A percentile compares a stretch with the other conserved stretches of the same genome.
These are phyloP conservation scores for Bilobella aurantiaca DNA, from an alignment of 1,140 invertebrate species.

Conservation along the genomic window DNA sequence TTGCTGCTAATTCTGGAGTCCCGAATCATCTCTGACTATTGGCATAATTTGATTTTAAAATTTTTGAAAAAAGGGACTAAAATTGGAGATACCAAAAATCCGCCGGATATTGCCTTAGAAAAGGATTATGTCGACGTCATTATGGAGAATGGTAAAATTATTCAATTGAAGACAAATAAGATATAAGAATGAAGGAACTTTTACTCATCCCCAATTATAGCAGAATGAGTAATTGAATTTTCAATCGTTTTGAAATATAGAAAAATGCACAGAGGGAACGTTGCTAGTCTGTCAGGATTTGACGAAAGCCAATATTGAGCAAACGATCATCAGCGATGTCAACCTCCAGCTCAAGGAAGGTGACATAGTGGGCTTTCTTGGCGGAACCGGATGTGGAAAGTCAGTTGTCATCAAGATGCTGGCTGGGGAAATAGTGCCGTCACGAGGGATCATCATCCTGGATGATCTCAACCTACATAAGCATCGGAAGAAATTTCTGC, in stretches of 20 bases:
- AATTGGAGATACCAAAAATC: background rate
- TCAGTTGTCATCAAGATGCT: constrained; percentile 16
- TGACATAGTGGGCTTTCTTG: constrained; percentile 22
- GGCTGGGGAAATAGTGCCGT: constrained; percentile 16
- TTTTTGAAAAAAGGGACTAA: constrained; percentile 10
- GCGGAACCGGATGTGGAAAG: constrained; percentile 20
- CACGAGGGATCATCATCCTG: constrained; percentile 18
- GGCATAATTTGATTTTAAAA: background rate
- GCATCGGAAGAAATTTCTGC: constrained; percentile 16
- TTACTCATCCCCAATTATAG: background rate
- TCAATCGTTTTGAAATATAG: no score
- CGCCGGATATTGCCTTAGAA: background rate
- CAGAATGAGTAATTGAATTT: no score
- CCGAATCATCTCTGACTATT: background rate
- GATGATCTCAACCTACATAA: constrained; percentile 10
- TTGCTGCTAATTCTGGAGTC: constrained; percentile 2
- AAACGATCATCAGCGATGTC: constrained; percentile 23
- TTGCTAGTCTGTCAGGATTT: constrained; percentile 4
- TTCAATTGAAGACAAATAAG: background rate
- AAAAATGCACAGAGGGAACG: background rate
- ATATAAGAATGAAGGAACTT: background rate
- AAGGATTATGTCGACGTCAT: background rate
- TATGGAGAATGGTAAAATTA: background rate
- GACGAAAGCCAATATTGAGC: constrained; percentile 19
- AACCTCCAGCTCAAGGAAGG: constrained; percentile 21